Evolutionary conservation across 2,888 invertebrate species (phyloP), one percentile per base, ranked within the genome.

Genomic region (Beris morrisii): DNA sequence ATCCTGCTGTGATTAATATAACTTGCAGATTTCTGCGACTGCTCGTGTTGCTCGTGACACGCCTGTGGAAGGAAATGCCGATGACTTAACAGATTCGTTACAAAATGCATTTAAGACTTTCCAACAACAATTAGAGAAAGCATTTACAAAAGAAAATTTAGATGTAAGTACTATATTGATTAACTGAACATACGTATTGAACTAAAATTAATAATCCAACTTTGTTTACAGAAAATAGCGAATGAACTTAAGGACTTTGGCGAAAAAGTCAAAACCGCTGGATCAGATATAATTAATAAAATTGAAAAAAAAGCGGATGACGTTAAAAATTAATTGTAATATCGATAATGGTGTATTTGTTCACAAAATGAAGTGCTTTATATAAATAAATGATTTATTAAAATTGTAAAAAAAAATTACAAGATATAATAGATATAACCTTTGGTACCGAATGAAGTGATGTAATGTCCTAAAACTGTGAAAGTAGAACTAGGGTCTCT

Each of bases 221-320:
- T 57, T 15, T 44, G 9, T 28, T 44, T 44, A 44, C 44, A 57
- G 57, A 57, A 44, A 43, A 12, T 57, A 28, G 22, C 44, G 5
- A 44, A 57, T 31, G 57, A 57, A 5, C 44, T 57, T 44, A 57
- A 57, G 22, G 57, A 57, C 4, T 57, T 57, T 28, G 57, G 57
- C 4, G 57, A 57, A 4, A 57, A 57, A 44, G 44, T 57, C 3
- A 57, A 44, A 22, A 22, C 22, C 22, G 57, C 44, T 6, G 57
- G 57, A 6, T 44, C 44, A 9, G 57, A 57, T 11, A 9, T 57
- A 22, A 15, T 57, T 5, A 12, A 3, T n/a, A 57, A 57, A 44
- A 31, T 57, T 5, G 57, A 57, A 7, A 57, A 57, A 28, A 57
- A 57, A 44, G 45, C 45, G 2, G 57, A 57, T 31, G 55, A 56